phyloP scores from a whole-genome alignment of 2,113 vertebrate genomes.

The Peromyscus polionotus region DNA sequence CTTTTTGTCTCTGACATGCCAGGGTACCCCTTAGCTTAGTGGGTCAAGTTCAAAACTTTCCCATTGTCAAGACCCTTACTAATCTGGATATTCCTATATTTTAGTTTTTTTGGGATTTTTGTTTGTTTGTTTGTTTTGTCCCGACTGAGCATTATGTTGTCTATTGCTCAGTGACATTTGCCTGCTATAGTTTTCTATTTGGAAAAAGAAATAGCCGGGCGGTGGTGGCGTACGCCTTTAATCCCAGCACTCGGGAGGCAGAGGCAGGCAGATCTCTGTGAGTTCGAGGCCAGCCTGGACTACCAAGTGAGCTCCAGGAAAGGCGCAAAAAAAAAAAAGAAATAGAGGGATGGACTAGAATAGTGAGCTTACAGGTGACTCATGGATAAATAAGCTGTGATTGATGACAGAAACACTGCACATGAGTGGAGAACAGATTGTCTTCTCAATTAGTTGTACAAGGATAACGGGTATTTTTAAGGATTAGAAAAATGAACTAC shows the following conservation, averaged over 20 bases:
- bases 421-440: not conserved
- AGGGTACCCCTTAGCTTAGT: not conserved
- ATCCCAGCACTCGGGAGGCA: too few species aligned
- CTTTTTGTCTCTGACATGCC: not conserved
- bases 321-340: too few species aligned
- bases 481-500: slow-evolving; percentile 40
- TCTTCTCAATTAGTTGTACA: not conserved
- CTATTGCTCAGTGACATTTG: slow-evolving; percentile 6
- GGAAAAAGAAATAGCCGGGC: not conserved
- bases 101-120: not conserved
- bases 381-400: slow-evolving; percentile 5
- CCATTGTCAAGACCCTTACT: slow-evolving; percentile 36
- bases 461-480: not conserved
- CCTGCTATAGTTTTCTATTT: slow-evolving; percentile 19
- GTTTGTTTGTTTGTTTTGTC: not conserved
- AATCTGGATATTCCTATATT: slow-evolving; percentile 34
- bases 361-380: not conserved
- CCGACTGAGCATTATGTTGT: not conserved
- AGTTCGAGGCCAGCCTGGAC: too few species aligned
- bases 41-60: slow-evolving; percentile 11
- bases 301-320: too few species aligned
- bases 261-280: too few species aligned
- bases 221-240: too few species aligned
- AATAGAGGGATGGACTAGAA: slow-evolving; percentile 2
- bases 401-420: slow-evolving; percentile 3